Base-by-base conservation (phyloP, 2,113 vertebrate species). In the Mormoops blainvillei region DNA sequence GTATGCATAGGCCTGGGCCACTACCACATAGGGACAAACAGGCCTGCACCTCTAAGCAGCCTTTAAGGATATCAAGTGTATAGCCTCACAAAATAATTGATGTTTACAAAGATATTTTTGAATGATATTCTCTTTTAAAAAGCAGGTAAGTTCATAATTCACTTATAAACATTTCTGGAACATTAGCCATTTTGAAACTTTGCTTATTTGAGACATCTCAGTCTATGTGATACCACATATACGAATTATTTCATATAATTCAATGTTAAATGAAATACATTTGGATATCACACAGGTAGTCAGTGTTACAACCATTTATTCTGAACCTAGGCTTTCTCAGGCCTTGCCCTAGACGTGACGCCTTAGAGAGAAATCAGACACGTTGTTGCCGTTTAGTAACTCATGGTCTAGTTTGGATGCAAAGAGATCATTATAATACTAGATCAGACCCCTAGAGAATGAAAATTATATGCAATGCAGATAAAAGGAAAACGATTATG, bases 131-230 rank as follows among this genome's bases (percentile, higher is more conserved):
- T 76, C 87, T 94, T 84, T 91, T 96, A 86, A 18, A 83, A 96
- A 87, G 14, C 71, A 85, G 28, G 22, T 22, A 96, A 96, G n/a
- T 76, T 58, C 65, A 19, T 28, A 94, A 94, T 74, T 93, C 58
- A 95, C 52, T 95, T 77, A 95, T 43, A 95, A 93, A 95, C 77
- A 95, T 96, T 96, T 96, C 77, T 45, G 85, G 73, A 94, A 95
- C 45, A 86, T 94, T 78, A 61, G 81, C 91, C 91, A 88, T 95
- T 85, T 90, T 84, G n/a, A 95, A 97, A 50, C 50, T 94, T 82
- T 22, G 22, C 74, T 94, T 96, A 83, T 94, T 90, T 85, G 81
- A 88, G 92, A 90, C 24, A 73, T 89, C 28, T 65, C 48, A 45
- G 11, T 52, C 54, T 63, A 48, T 54, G 6, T 54, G 67, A 70